Conservation (phyloP, 1,140 invertebrate species). For the Thaumatotibia leucotreta region DNA sequence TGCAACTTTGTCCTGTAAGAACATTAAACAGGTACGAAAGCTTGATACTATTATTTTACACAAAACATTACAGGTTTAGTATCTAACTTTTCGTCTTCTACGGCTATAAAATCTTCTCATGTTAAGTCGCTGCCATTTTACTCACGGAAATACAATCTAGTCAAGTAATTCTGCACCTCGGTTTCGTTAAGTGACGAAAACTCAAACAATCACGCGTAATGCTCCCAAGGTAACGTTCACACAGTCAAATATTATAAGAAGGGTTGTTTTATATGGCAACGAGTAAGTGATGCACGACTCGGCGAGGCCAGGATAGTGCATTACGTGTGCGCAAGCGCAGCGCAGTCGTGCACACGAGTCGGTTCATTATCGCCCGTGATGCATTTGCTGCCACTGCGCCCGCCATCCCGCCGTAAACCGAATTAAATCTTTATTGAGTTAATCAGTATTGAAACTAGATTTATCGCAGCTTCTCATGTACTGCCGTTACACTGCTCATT, state of each 20-base stretch:
- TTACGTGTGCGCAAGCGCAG: conserved; percentile 54
- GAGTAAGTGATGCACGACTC: conserved; percentile 52
- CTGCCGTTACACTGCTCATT: not conserved
- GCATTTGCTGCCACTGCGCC: conserved; percentile 41
- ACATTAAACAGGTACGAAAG: conserved; percentile 46
- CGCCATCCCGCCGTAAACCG: conserved; percentile 14
- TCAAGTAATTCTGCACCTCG: not conserved
- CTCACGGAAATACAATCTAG: not conserved
- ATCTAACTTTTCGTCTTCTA: conserved; percentile 4
- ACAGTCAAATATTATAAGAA: conserved; percentile 47
- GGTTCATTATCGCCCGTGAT: conserved; percentile 66
- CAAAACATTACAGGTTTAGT: not conserved
- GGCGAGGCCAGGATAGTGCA: conserved; percentile 47
- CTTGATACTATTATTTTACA: not conserved
- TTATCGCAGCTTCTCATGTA: not conserved
- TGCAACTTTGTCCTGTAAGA: conserved; percentile 65
- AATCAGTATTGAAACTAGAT: conserved; percentile 2
- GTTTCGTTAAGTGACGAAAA: not conserved
- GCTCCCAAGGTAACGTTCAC: conserved; percentile 33
- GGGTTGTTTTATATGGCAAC: conserved; percentile 55
- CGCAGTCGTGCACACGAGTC: conserved; percentile 62
- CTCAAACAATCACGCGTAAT: conserved; percentile 20
- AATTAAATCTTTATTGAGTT: conserved; percentile 13
- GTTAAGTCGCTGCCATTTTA: not conserved
- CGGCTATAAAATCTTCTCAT: not conserved